Evolutionary conservation across 2,888 invertebrate genomes (phyloP).

Genomic region (Brachypalpus laphriformis): DNA sequence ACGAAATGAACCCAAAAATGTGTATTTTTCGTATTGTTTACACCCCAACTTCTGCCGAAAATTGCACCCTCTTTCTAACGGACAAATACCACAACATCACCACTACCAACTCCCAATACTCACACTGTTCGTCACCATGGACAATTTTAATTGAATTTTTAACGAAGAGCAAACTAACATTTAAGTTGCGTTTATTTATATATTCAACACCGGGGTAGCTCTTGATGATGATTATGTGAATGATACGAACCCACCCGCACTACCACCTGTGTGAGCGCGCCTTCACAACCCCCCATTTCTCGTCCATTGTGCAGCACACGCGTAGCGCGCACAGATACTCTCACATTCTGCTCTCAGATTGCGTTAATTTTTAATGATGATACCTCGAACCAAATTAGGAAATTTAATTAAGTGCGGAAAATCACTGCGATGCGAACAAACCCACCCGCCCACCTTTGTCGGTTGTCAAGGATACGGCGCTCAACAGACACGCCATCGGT

Average conservation of each 20-base stretch:
- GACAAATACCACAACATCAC: constrained; percentile 16
- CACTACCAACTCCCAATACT: neutral
- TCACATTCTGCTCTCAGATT: constrained; percentile 43
- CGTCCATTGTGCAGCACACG: constrained; percentile 22
- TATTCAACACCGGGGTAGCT: constrained; percentile 15
- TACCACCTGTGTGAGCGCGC: constrained; percentile 38
- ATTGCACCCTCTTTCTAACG: constrained; percentile 12
- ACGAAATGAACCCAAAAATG: constrained; percentile 45
- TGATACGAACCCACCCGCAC: constrained; percentile 15
- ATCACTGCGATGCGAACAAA: constrained; percentile 35
- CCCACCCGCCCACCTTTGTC: constrained; percentile 21
- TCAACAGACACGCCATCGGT: constrained; percentile 46
- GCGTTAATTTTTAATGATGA: constrained; percentile 75
- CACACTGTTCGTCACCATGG: constrained; percentile 59
- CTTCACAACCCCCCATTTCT: neutral
- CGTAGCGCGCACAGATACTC: constrained; percentile 13
- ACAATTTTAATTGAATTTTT: constrained; percentile 77
- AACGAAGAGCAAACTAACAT: constrained; percentile 75
- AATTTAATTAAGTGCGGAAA: constrained; percentile 74
- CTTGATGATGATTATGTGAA: constrained; percentile 55
- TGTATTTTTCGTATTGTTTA: constrained; percentile 29
- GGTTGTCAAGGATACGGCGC: constrained; percentile 61
- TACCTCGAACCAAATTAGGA: constrained; percentile 75
- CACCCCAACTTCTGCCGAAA: neutral
- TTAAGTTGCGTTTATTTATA: constrained; percentile 65